A percentile compares a stretch with the other conserved stretches of the same genome.
Conservation (phyloP, 2,888 invertebrate species). For the Tholera decimalis region DNA sequence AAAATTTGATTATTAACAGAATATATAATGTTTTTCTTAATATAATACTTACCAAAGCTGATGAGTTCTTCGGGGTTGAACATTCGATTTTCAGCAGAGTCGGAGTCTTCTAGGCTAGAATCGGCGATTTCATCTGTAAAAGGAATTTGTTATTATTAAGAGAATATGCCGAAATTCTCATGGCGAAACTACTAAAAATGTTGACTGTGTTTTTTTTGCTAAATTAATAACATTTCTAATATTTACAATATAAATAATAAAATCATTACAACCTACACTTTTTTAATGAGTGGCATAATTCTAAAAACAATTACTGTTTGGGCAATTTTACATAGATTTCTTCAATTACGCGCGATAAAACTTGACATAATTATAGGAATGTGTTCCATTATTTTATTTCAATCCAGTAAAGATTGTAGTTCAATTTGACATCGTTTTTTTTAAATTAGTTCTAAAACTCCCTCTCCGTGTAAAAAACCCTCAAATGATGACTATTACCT, state of each 20-base stretch:
- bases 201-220: too few relatives aligned
- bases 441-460: background rate
- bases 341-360: too few relatives aligned
- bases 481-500: slow-evolving; percentile 30
- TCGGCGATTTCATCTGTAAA: slow-evolving; percentile 46
- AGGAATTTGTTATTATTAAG: background rate
- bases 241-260: too few relatives aligned
- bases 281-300: too few relatives aligned
- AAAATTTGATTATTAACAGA: background rate
- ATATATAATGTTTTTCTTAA: background rate
- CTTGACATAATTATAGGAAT: too few relatives aligned
- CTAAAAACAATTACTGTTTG: too few relatives aligned
- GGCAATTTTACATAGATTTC: too few relatives aligned
- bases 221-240: too few relatives aligned
- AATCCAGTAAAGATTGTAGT: background rate
- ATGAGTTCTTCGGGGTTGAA: slow-evolving; percentile 62
- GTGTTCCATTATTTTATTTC: background rate
- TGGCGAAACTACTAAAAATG: too few relatives aligned
- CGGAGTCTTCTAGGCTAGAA: slow-evolving; percentile 33
- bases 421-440: too few relatives aligned
- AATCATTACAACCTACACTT: too few relatives aligned
- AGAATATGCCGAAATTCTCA: too few relatives aligned
- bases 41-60: slow-evolving; percentile 54
- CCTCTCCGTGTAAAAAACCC: background rate
- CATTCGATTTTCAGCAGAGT: slow-evolving; percentile 61